Percentiles rank a stretch among this genome's conserved stretches.
Evolutionary conservation across 1,140 invertebrate genomes (phyloP).

Genomic region (Belonocnema kinseyi): DNA sequence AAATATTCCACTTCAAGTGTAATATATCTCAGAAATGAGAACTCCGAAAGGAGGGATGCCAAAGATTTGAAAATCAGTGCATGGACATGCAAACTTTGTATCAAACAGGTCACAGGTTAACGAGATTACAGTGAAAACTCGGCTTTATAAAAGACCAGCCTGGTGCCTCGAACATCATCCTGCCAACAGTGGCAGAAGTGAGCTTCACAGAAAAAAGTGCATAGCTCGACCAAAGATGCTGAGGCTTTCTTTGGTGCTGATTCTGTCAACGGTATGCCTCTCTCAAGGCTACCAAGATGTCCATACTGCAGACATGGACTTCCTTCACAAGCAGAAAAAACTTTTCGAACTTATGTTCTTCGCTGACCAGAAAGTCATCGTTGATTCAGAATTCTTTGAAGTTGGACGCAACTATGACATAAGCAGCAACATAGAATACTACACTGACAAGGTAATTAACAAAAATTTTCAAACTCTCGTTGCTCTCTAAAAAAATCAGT

Average conservation of each 20-base stretch:
- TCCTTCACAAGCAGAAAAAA: conserved; percentile 78
- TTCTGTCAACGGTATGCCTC: conserved; percentile 59
- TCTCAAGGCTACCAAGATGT: conserved; percentile 51
- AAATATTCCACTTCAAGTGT: background rate
- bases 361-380: conserved; percentile 76
- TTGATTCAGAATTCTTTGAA: conserved; percentile 72
- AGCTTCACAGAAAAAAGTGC: conserved; percentile 36
- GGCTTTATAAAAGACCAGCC: conserved; percentile 57
- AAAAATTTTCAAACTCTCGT: conserved; percentile 29
- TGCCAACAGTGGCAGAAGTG: conserved; percentile 51
- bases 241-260: conserved; percentile 60
- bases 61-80: conserved; percentile 25
- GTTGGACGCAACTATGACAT: conserved; percentile 77
- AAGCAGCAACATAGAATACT: conserved; percentile 74
- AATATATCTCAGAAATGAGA: background rate
- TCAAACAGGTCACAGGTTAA: conserved; percentile 53
- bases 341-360: conserved; percentile 80
- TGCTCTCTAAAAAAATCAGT: background rate
- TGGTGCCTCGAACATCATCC: conserved; percentile 45
- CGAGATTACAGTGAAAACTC: conserved; percentile 55
- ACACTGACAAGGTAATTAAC: conserved; percentile 62
- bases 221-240: conserved; percentile 47
- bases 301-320: conserved; percentile 74
- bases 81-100: background rate
- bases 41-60: conserved; percentile 15